A percentile compares a stretch with the other conserved stretches of the same genome.
Evolutionary conservation across 2,888 invertebrate species (phyloP).

Genomic region (Caenorhabditis japonica): DNA sequence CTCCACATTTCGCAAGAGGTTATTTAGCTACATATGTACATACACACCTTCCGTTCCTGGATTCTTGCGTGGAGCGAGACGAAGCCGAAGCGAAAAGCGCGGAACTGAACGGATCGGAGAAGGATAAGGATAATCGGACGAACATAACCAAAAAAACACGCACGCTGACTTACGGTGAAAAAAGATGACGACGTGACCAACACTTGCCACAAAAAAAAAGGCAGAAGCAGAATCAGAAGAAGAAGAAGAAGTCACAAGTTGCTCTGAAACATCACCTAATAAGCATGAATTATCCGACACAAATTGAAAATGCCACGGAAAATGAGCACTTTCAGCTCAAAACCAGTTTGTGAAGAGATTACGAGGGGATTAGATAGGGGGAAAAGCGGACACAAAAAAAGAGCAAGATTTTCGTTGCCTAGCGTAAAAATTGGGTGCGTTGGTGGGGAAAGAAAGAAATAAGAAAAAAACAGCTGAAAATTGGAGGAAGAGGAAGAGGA

Average conservation of each 20-base stretch:
- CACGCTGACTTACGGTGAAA: neutral
- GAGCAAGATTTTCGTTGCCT: no score
- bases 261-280: neutral
- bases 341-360: constrained; percentile 26
- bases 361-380: constrained; percentile 21
- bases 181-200: neutral
- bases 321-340: constrained; percentile 26
- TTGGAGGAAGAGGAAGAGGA: neutral
- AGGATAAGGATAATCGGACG: no score
- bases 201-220: neutral
- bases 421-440: constrained; percentile 8
- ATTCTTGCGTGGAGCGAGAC: neutral
- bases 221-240: no score
- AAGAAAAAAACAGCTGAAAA: no score
- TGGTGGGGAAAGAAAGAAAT: no score
- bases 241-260: neutral
- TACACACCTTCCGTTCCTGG: neutral
- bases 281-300: neutral
- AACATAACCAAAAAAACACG: no score
- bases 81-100: neutral
- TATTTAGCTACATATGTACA: no score
- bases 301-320: neutral
- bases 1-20: constrained; percentile 33
- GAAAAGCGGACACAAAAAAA: neutral
- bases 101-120: no score